Conservation (phyloP, 2,888 invertebrate genomes). For the Bugula neritina region DNA sequence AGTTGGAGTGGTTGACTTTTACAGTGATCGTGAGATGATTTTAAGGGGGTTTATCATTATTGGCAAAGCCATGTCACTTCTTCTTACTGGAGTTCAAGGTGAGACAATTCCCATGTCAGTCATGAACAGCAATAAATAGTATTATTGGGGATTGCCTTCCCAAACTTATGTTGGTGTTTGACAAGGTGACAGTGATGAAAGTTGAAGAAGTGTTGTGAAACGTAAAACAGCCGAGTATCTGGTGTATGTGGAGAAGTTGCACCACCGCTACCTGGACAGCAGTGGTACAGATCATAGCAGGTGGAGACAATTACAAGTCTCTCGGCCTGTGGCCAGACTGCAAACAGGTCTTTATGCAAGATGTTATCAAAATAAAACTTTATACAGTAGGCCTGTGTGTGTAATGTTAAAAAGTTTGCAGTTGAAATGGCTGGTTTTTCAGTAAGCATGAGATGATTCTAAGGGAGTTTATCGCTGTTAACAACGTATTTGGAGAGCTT, state of each 20-base stretch:
- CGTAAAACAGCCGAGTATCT: conserved; percentile 74
- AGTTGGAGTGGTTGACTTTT: no score
- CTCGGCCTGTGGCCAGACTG: background rate
- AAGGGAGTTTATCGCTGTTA: no score
- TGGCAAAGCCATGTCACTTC: conserved; percentile 70
- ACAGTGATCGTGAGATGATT: no score
- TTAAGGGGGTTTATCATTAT: no score
- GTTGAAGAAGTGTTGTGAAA: conserved; percentile 64
- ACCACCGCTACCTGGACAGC: conserved; percentile 60
- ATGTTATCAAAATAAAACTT: no score
- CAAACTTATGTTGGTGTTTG: no score
- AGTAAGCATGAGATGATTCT: no score
- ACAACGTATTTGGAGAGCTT: no score
- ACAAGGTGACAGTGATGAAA: conserved; percentile 64
- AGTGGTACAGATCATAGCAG: conserved; percentile 30
- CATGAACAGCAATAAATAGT: background rate
- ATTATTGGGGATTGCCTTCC: background rate
- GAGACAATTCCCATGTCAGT: conserved; percentile 36
- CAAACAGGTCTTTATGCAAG: background rate
- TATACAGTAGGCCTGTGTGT: no score
- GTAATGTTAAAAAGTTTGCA: no score
- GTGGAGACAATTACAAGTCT: conserved; percentile 32
- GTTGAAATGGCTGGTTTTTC: no score
- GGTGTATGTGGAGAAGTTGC: conserved; percentile 70
- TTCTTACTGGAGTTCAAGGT: conserved; percentile 70